These are phyloP conservation scores for Protosalanx chinensis DNA, from an alignment of 2,797 vertebrate genomes.

Conservation along the genomic window DNA sequence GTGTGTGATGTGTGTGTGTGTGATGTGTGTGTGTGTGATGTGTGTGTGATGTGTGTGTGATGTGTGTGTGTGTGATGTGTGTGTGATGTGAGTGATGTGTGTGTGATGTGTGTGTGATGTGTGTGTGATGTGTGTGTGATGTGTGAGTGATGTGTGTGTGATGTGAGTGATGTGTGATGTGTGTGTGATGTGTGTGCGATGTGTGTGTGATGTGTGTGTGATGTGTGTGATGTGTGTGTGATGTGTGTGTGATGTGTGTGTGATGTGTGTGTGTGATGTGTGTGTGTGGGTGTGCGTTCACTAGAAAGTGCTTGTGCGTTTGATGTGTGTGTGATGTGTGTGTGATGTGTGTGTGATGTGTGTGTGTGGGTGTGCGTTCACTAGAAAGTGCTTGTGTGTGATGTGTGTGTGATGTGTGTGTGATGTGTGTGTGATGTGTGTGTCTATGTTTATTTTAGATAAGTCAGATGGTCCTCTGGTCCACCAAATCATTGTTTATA, in stretches of 20 bases:
- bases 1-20: not conserved
- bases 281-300: not conserved
- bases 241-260: not conserved
- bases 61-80: too few relatives aligned
- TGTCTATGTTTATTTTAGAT: not conserved
- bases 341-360: not conserved
- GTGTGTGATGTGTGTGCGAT: too few relatives aligned
- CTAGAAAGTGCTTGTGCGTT: too few relatives aligned
- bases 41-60: too few relatives aligned
- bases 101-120: not conserved
- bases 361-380: too few relatives aligned
- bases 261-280: not conserved
- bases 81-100: not conserved
- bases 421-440: not conserved
- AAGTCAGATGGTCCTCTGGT: not conserved
- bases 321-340: not conserved
- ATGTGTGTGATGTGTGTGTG: not conserved
- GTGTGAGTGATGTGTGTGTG: not conserved
- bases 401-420: too few relatives aligned
- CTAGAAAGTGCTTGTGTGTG: not conserved
- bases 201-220: conserved; percentile 60
- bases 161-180: too few relatives aligned
- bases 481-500: not conserved
- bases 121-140: not conserved
- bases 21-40: not conserved